These are phyloP conservation scores for Noctua pronuba DNA, from an alignment of 2,888 invertebrate genomes.

Conservation along the genomic window DNA sequence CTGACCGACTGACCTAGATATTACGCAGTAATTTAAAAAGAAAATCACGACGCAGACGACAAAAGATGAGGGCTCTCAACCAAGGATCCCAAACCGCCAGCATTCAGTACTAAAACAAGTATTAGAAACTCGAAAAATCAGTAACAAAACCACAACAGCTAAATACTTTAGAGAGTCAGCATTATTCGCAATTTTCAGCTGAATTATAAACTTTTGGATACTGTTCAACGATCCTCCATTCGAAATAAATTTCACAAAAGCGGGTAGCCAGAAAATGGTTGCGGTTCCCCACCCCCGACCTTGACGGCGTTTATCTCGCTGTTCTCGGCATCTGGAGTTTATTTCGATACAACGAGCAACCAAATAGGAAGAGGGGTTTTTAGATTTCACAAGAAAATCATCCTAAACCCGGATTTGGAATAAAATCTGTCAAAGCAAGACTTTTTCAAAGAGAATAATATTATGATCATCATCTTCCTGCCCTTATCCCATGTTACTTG, in stretches of 20 bases:
- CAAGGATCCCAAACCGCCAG: neutral
- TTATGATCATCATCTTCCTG: too few relatives aligned
- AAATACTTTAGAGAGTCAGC: constrained; percentile 27
- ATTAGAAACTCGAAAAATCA: constrained; percentile 31
- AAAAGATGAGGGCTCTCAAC: constrained; percentile 12
- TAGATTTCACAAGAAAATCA: constrained; percentile 15
- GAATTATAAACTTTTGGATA: constrained; percentile 49
- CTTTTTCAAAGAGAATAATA: neutral
- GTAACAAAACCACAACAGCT: constrained; percentile 18
- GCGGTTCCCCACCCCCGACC: constrained; percentile 45
- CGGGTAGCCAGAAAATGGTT: constrained; percentile 48
- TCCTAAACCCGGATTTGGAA: constrained; percentile 24
- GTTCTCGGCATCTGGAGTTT: constrained; percentile 26
- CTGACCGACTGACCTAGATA: constrained; percentile 34
- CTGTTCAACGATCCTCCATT: constrained; percentile 33
- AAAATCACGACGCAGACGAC: neutral
- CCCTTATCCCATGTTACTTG: too few relatives aligned
- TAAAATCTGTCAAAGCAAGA: constrained; percentile 6
- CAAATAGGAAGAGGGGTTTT: constrained; percentile 11
- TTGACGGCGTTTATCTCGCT: constrained; percentile 46
- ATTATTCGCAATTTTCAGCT: constrained; percentile 33
- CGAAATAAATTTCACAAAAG: constrained; percentile 54
- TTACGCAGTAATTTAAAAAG: constrained; percentile 1
- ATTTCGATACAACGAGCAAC: constrained; percentile 33
- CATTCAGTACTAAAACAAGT: constrained; percentile 3